Evolutionary conservation across 2,888 invertebrate species (phyloP), one percentile per base, ranked within the genome.

Genomic region (Cryptocheilus praepositus): DNA sequence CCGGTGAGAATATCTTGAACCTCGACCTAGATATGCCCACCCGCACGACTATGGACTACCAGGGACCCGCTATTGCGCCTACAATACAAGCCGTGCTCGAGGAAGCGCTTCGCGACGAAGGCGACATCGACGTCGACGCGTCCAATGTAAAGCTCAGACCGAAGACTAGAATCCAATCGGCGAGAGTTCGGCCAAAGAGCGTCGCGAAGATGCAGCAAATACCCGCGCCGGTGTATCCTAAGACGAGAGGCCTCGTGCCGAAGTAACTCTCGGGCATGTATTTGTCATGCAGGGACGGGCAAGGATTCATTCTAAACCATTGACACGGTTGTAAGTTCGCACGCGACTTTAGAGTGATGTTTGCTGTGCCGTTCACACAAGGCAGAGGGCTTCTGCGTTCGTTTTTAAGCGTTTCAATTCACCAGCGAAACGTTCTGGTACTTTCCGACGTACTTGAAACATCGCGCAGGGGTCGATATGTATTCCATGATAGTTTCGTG

Each of bases 21-120:
- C 90, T 96, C 76, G 92, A 93, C 81, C 90, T 96, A 74, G 94
- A 95, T 83, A 92, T 94, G 91, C 94, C 95, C 49, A 92, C 93
- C 59, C 88, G 94, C 83, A 95, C 95, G 64, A 95, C 95, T 0
- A 90, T 94, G 79, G 92, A 93, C 81, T 95, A 95, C 89, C 92
- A 92, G 73, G 92, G 92, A 51, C 94, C 94, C 0, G 89, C 90
- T 0, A 92, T 94, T 56, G 93, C 94, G n/a, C 94, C 94, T 0
- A 92, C 92, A 65, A 92, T 94, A 68, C 93, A 93, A 83, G 94
- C 88, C 1, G 88, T 86, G 16, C 83, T 89, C 8, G 88, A 89
- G 61, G 87, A 88, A 65, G 88, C 88, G 15, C 71, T 88, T 21
- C 78, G 88, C 16, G 88, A 88, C 63, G 88, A 88, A 66, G 88